These are phyloP conservation scores for Drosophila busckii DNA, from an alignment of 1,140 invertebrate species.

Conservation along the genomic window DNA sequence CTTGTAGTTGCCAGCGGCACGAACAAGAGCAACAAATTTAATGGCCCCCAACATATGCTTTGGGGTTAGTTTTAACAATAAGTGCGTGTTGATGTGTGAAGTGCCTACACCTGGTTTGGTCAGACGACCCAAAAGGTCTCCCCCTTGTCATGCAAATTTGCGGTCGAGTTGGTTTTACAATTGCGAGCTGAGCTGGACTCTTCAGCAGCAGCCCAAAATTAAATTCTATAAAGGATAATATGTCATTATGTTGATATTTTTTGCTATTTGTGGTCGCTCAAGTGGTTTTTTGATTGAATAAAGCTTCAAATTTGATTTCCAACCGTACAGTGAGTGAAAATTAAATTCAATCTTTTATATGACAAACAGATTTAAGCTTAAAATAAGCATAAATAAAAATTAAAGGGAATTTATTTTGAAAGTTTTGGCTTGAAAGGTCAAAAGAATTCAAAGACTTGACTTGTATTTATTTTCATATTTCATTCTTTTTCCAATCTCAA, in stretches of 20 bases:
- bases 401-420: too few relatives aligned
- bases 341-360: too few relatives aligned
- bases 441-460: too few relatives aligned
- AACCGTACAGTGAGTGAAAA: too few relatives aligned
- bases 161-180: constrained; percentile 16
- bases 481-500: too few relatives aligned
- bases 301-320: too few relatives aligned
- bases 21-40: too few relatives aligned
- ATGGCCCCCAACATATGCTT: too few relatives aligned
- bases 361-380: too few relatives aligned
- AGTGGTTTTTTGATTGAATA: constrained; percentile 27
- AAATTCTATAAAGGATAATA: constrained; percentile 38
- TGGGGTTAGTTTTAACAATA: constrained; percentile 6
- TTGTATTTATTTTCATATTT: too few relatives aligned
- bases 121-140: constrained; percentile 4
- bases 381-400: too few relatives aligned
- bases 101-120: constrained; percentile 39
- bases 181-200: not conserved
- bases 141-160: constrained; percentile 29
- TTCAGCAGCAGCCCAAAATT: constrained; percentile 4
- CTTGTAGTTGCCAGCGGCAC: constrained; percentile 36
- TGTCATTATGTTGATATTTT: constrained; percentile 11
- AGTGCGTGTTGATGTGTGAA: constrained; percentile 12
- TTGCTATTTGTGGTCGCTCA: constrained; percentile 2
- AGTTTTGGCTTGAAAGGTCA: too few relatives aligned